A percentile compares a stretch with the other conserved stretches of the same genome.
phyloP scores from a whole-genome alignment of 2,888 invertebrate species.

The Margaritifera margaritifera region DNA sequence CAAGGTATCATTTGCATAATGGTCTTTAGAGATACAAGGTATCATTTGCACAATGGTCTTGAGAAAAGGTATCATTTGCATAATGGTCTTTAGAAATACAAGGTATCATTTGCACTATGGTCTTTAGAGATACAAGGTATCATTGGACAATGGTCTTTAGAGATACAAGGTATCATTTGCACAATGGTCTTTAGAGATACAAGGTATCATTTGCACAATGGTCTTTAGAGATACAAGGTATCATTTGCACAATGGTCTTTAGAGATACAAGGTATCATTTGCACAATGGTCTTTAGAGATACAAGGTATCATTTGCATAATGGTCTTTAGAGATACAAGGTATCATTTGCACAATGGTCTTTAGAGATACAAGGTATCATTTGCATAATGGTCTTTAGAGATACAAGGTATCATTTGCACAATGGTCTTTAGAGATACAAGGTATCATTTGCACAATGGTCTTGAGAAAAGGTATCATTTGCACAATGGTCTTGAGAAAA shows the following conservation, averaged over 20 bases:
- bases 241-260: background rate
- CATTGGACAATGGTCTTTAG: no score
- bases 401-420: constrained; percentile 26
- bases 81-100: no score
- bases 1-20: constrained; percentile 28
- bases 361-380: no score
- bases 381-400: background rate
- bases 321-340: constrained; percentile 14
- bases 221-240: no score
- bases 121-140: constrained; percentile 24
- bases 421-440: no score
- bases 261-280: constrained; percentile 26
- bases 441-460: background rate
- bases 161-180: background rate
- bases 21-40: no score
- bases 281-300: no score
- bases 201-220: no score
- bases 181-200: constrained; percentile 3
- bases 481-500: no score
- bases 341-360: no score
- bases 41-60: background rate
- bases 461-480: constrained; percentile 23
- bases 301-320: background rate
- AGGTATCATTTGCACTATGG: background rate
- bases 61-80: no score